Base-by-base conservation (phyloP, 1,140 invertebrate genomes). In the Lepidotrigona ventralis region DNA sequence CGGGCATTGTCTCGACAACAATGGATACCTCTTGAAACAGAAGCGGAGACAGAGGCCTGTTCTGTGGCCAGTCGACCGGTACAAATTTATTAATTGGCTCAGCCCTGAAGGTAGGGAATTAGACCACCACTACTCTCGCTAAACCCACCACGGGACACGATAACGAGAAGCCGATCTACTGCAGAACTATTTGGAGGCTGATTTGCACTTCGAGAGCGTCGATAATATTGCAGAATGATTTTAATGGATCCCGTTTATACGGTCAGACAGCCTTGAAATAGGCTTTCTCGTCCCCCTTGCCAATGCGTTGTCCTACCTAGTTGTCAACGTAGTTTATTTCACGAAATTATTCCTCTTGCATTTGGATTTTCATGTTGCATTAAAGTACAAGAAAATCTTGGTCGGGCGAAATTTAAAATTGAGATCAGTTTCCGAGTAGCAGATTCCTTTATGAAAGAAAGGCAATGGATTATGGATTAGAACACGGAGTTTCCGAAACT, bases 81-180 rank as follows among this genome's bases (percentile, higher is more conserved):
- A 86, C 88, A 91, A 91, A 91, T 91, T 91, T 91, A 91, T 91
- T 91, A 91, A 91, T 91, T 88, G 86, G 76, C 85, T 80, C 79
- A 72, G 73, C 70, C 39, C 69, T 69, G 83, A 85, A 85, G 81
- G 74, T 84, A 84, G 58, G 70, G 83, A 87, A 90, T 88, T 89
- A 88, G 81, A 68, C 69, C 78, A 23, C 78, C 33, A 51, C 58
- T n/a, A 29, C 56, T 63, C 60, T 58, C 54, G 17, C 51, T 23
- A n/a, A 46, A 63, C 23, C 56, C 56, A 33, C 63, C 29, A 17
- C 74, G 39, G 58, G 54, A 80, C 85, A 83, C 73, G 81, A 79
- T 88, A 88, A 88, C 80, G 84, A 85, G 79, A 66, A 56, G n/a
- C 26, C 76, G 71, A 79, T 64, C 63, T 75, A 75, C 58, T 29